phyloP scores from a whole-genome alignment of 2,113 vertebrate species.

The Marmota monax region DNA sequence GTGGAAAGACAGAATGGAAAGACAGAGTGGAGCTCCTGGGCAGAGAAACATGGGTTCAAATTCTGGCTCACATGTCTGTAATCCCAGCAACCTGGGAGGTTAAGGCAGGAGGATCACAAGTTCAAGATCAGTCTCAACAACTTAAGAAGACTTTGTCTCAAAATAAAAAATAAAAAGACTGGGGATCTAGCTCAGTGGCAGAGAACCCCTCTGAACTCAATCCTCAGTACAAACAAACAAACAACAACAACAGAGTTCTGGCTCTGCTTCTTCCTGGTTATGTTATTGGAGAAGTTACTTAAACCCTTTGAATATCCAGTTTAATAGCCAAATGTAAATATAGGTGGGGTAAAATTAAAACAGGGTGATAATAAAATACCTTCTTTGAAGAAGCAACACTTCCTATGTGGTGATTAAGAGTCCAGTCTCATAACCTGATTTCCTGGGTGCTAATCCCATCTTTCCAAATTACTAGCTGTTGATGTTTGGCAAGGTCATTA shows the following conservation, averaged over 20 bases:
- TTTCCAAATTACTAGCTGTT: neutral
- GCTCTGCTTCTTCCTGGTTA: neutral
- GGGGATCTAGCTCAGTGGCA: too few relatives aligned
- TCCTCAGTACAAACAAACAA: too few relatives aligned
- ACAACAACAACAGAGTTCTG: neutral
- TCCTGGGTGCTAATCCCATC: neutral
- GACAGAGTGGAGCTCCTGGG: neutral
- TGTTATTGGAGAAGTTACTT: neutral
- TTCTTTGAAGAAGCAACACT: neutral
- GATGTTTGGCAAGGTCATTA: neutral
- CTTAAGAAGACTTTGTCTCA: too few relatives aligned
- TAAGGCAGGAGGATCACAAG: too few relatives aligned
- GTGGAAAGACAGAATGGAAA: neutral
- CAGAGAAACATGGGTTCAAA: neutral
- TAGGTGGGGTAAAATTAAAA: neutral
- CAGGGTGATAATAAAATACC: neutral
- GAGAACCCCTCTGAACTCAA: too few relatives aligned
- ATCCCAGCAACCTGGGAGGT: too few relatives aligned
- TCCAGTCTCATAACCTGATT: neutral
- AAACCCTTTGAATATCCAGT: neutral
- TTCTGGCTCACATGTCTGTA: neutral
- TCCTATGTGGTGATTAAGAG: neutral
- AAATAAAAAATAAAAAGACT: too few relatives aligned
- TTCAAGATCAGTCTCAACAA: too few relatives aligned
- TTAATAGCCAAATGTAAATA: neutral